Evolutionary conservation across 2,888 invertebrate species (phyloP), one percentile per base, ranked within the genome.

Genomic region (Erebia epiphron): DNA sequence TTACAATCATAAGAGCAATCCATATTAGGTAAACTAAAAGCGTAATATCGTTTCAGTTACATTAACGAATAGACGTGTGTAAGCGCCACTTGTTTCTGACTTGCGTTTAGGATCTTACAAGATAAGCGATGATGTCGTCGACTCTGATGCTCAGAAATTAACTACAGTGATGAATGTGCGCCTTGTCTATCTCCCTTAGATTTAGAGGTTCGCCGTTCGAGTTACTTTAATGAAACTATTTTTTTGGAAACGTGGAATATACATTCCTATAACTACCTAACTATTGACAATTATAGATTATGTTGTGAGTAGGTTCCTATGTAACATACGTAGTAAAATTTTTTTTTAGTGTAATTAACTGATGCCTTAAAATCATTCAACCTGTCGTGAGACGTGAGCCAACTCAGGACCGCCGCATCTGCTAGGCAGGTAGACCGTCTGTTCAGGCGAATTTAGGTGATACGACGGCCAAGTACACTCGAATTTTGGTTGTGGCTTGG

Each of bases 121-220:
- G 86, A 92, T 92, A 92, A 92, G 89, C 85, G 91, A 92, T 92
- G 90, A 83, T 89, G 85, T 84, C 85, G 85, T 88, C 67, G 87
- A 88, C 88, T 90, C 89, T 89, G 90, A 86, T 87, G 88, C 86
- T 90, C 84, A 83, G 90, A 91, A 92, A 92, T 92, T 92, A 92
- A 90, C 90, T 90, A 85, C 85, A 85, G 88, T 91, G 91, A 91
- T 90, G 87, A 91, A 91, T 91, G 86, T 86, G 83, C 83, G 14
- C 10, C 58, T 58, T 21, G 26, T 58, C 52, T 43, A 56, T 41
- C 65, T 65, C 43, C 35, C 35, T 65, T 54, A 54, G 43, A 52
- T 46, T 60, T 61, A 16, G 21, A 13, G 26, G 13, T 4, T 7
- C n/a, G n/a, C 16, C 26, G 1, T 4, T 7, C n/a, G n/a, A 43